A percentile compares a stretch with the other conserved stretches of the same genome.
phyloP scores from a whole-genome alignment of 2,113 vertebrate genomes.

The Sclerurus mexicanus region DNA sequence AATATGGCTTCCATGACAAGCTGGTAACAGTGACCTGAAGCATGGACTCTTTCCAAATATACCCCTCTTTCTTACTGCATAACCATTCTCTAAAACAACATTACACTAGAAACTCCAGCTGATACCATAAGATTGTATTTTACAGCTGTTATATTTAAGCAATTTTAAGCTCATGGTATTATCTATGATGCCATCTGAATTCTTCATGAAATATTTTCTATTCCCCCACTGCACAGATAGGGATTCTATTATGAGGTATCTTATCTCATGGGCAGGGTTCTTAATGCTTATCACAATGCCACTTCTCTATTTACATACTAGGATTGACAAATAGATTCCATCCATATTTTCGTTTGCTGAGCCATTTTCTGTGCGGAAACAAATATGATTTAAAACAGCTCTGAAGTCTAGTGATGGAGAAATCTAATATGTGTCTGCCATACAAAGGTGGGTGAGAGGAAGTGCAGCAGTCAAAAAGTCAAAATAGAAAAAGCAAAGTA shows the following conservation, averaged over 20 bases:
- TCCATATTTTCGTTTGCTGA: slow-evolving; percentile 46
- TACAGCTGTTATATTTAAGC: background rate
- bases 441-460: background rate
- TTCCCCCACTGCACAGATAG: background rate
- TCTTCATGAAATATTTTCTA: background rate
- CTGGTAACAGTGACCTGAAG: background rate
- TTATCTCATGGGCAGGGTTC: background rate
- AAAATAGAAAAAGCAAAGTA: background rate
- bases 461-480: background rate
- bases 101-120: background rate
- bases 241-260: background rate
- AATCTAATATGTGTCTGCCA: background rate
- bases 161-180: background rate
- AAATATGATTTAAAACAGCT: slow-evolving; percentile 8
- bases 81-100: background rate
- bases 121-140: background rate
- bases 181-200: background rate
- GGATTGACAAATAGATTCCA: slow-evolving; percentile 18
- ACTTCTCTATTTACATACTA: slow-evolving; percentile 45
- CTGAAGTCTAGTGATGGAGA: background rate
- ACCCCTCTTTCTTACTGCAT: background rate
- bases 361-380: background rate
- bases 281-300: background rate
- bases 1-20: background rate
- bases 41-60: background rate